Base-by-base conservation (phyloP, 2,113 vertebrate genomes). In the Oreochromis aureus region DNA sequence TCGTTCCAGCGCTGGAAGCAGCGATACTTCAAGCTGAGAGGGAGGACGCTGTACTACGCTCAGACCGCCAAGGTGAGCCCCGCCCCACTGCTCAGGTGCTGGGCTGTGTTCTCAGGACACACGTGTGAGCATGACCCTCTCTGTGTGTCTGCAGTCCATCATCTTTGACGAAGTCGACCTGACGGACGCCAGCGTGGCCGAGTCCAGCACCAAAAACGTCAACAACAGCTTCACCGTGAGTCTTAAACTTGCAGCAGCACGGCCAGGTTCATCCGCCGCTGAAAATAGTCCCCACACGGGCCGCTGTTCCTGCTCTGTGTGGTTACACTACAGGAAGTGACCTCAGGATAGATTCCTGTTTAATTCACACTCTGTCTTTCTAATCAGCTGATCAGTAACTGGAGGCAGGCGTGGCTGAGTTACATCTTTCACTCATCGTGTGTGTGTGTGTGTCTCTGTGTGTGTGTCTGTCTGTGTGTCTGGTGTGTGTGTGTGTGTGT, bases 201-300 rank as follows among this genome's bases (percentile, higher is more conserved):
- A 99, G 93, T 99, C 98, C 90, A 99, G 98, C 96, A 99, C 98
- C 87, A 99, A 99, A 95, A 99, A 99, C 87, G 96, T 99, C 92
- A 99, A 99, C 97, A 99, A 99, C 96, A 99, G 98, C 93, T 99
- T 99, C 90, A 99, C 98, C 27, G 98, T 99, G 96, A 96, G 98
- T 93, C 73, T 24, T 15, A 15, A 24, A 2, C 59, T 6, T 3
- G 10, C 16, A 18, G n/a, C 39, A n/a, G 2, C 55, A 32, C 18
- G 4, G 7, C 12, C 6, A 46, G 34, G 46, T 81, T 4, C 76
- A 54, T 81, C 58, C 59, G 5, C 59, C 8, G 1, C 36, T 44
- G 6, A 56, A 86, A 69, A 13, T 81, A 81, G 59, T 81, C 34
- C 24, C 16, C 73, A 22, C 19, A 13, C 34, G 5, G 6, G 6